These are phyloP conservation scores for Tragelaphus scriptus DNA, from an alignment of 2,113 vertebrate species.

Conservation along the genomic window DNA sequence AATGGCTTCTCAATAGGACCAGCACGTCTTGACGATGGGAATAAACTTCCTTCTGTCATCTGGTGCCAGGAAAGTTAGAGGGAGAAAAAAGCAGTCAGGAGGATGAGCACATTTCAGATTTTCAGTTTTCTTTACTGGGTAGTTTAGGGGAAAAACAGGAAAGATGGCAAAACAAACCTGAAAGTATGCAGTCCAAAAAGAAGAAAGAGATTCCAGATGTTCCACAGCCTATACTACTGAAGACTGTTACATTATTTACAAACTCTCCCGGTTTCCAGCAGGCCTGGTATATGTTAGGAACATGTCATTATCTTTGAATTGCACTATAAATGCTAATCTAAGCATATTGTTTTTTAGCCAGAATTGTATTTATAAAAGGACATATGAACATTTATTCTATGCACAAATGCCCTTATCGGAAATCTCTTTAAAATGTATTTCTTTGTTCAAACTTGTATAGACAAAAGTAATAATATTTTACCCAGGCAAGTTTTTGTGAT, in stretches of 20 bases:
- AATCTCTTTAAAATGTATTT: background rate
- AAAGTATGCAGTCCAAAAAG: background rate
- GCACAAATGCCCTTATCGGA: background rate
- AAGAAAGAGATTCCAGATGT: constrained; percentile 13
- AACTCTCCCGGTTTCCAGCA: background rate
- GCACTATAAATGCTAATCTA: constrained; percentile 9
- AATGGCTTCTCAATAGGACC: background rate
- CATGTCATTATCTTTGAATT: background rate
- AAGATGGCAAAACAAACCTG: background rate
- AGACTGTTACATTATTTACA: constrained; percentile 19
- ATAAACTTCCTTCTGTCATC: background rate
- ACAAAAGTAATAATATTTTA: background rate
- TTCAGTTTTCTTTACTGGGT: background rate
- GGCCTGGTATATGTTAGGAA: background rate
- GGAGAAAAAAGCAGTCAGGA: background rate
- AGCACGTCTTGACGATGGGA: background rate
- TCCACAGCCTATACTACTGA: background rate
- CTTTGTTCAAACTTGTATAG: background rate
- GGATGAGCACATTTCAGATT: background rate
- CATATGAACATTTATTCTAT: background rate
- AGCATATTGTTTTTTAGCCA: constrained; percentile 15
- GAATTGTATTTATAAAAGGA: constrained; percentile 16
- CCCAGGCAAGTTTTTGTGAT: background rate
- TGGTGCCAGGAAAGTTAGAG: background rate
- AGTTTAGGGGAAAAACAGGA: background rate